Evolutionary conservation across 2,113 vertebrate genomes (phyloP), one percentile per base, ranked within the genome.

Genomic region (Prunella himalayana): DNA sequence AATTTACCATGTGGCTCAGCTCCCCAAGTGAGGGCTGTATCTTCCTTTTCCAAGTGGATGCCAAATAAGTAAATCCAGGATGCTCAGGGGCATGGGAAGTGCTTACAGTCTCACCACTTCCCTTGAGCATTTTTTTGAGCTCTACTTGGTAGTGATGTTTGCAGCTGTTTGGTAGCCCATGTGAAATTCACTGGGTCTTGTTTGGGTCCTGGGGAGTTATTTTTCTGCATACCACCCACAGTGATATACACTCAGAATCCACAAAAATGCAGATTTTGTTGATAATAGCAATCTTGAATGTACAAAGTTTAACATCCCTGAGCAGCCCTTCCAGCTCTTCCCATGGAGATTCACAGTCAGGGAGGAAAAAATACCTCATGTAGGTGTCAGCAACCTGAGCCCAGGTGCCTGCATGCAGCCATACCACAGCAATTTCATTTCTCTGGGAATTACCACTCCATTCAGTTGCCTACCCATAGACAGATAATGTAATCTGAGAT

Each of bases 391-490:
- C 42, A 41, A 78, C 56, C 18, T 31, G 47, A 71, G 86, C 47
- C 24, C 56, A 47, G 39, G 35, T 63, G 16, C 15, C 37, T 66
- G 12, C 28, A 47, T 13, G 13, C 24, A 82, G 53, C 27, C 10
- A 3, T 35, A 21, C 11, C 24, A 41, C 0, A 0, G 30, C 16
- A 68, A 47, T 65, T 41, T n/a, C 9, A 4, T 50, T 37, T 65
- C 8, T 75, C 54, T 69, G n/a, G 14, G 28, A 86, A 31, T 8
- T 33, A 60, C 3, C 22, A 2, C 13, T 69, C 7, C 10, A 3
- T 69, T 73, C 39, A 20, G 7, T 28, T 78, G 37, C 41, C 33
- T n/a, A 41, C 20, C 13, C 6, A 13, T 2, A 64, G 49, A 31
- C 4, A 49, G 72, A 53, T 33, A 64, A 25, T n/a, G n/a, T 9